Base-by-base conservation (phyloP, 2,797 vertebrate species). In the Melanotaenia nigrans region DNA sequence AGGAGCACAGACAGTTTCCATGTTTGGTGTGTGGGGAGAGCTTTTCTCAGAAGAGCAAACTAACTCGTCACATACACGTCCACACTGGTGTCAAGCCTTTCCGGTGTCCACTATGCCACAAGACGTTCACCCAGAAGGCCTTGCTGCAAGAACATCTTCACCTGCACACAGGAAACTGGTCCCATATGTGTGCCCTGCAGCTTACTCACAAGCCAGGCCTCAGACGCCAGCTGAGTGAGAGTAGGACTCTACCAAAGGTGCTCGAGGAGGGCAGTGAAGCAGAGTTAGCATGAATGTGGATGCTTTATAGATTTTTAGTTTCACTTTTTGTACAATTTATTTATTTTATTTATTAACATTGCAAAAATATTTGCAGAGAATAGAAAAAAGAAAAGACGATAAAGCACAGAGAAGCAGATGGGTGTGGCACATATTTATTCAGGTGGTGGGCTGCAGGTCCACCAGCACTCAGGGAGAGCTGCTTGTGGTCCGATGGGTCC, bases 21-120 rank as follows among this genome's bases (percentile, higher is more conserved):
- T 94, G 92, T 66, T 84, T 93, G 59, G 87, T 93, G 66, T 94
- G 93, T 9, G 91, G 87, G 49, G 90, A 91, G 68, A 83, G 83
- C 47, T 93, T 94, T 76, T 83, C 89, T 1, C 91, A 90, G 62
- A 92, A 75, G 78, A 93, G 77, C 14, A 88, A 90, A 80, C 88
- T 93, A 73, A 90, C 81, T 1, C 87, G 66, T 1, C 93, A 93
- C 78, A 70, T 93, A 14, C 84, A 66, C 0, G 40, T 89, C 1
- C 90, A 93, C 89, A 82, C 87, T 0, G 87, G 87, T 7, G 65
- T 85, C 73, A 94, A 93, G 75, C 90, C 89, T 57, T 92, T 93
- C 73, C 83, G 91, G 40, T 94, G 93, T 65, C 90, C 89, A 0
- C 74, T 93, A 42, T 93, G 92, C 84, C 91, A 90, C 64, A 87